These are phyloP conservation scores for Drosophila longiperda DNA, from an alignment of 2,888 invertebrate species.

Conservation along the genomic window DNA sequence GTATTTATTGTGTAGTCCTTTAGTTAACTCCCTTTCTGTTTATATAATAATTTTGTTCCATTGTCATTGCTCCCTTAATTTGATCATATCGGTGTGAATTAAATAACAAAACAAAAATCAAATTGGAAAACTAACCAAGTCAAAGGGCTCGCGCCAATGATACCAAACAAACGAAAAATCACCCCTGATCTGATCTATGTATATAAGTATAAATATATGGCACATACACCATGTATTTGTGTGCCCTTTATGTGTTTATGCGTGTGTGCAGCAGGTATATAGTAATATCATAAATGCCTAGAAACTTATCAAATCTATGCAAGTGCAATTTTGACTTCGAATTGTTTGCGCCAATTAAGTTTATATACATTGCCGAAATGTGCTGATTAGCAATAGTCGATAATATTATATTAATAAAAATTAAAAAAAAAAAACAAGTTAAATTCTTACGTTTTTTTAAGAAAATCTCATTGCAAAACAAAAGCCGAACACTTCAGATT, in stretches of 20 bases:
- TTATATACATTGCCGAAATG: conserved; percentile 67
- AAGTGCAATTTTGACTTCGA: conserved; percentile 64
- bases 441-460: neutral
- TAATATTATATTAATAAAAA: conserved; percentile 68
- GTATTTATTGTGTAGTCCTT: conserved; percentile 70
- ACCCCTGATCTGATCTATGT: conserved; percentile 32
- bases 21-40: conserved; percentile 58
- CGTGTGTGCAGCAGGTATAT: conserved; percentile 36
- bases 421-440: conserved; percentile 46
- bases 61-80: conserved; percentile 17
- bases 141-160: conserved; percentile 46
- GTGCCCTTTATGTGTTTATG: conserved; percentile 22
- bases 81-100: conserved; percentile 42
- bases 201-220: conserved; percentile 36
- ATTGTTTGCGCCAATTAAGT: conserved; percentile 77
- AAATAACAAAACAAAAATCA: conserved; percentile 13
- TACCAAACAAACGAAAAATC: conserved; percentile 47
- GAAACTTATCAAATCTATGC: conserved; percentile 66
- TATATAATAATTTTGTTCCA: conserved; percentile 31
- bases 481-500: neutral
- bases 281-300: conserved; percentile 54
- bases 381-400: conserved; percentile 76
- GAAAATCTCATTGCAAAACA: conserved; percentile 1
- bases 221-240: conserved; percentile 30
- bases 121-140: conserved; percentile 13